Evolutionary conservation across 1,140 invertebrate genomes (phyloP).

Genomic region (Limonius californicus): DNA sequence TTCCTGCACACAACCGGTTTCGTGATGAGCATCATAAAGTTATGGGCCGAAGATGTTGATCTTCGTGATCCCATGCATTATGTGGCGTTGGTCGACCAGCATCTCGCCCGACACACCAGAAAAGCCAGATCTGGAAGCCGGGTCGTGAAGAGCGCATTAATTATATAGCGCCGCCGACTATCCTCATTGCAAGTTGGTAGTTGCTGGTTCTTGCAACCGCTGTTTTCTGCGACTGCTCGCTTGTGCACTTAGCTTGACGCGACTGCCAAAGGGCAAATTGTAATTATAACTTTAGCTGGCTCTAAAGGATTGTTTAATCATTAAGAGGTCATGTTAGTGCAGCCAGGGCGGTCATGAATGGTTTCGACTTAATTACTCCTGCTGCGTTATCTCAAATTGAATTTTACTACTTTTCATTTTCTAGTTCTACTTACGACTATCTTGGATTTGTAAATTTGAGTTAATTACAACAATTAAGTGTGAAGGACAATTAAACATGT

Average conservation of each 20-base stretch:
- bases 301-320: too few relatives aligned
- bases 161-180: not conserved
- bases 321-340: too few relatives aligned
- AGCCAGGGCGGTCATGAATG: too few relatives aligned
- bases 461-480: too few relatives aligned
- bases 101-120: not conserved
- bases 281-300: too few relatives aligned
- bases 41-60: not conserved
- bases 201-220: not conserved
- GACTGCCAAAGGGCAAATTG: too few relatives aligned
- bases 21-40: not conserved
- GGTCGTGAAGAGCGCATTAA: not conserved
- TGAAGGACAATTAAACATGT: too few relatives aligned
- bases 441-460: too few relatives aligned
- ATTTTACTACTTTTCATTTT: too few relatives aligned
- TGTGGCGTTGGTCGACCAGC: not conserved
- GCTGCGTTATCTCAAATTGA: too few relatives aligned
- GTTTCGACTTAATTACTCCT: too few relatives aligned
- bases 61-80: not conserved
- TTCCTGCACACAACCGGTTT: slow-evolving; percentile 20
- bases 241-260: not conserved
- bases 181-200: not conserved
- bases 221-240: not conserved
- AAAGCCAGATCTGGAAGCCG: not conserved
- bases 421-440: too few relatives aligned